phyloP scores from a whole-genome alignment of 2,797 vertebrate genomes.

The Hirundo rustica region DNA sequence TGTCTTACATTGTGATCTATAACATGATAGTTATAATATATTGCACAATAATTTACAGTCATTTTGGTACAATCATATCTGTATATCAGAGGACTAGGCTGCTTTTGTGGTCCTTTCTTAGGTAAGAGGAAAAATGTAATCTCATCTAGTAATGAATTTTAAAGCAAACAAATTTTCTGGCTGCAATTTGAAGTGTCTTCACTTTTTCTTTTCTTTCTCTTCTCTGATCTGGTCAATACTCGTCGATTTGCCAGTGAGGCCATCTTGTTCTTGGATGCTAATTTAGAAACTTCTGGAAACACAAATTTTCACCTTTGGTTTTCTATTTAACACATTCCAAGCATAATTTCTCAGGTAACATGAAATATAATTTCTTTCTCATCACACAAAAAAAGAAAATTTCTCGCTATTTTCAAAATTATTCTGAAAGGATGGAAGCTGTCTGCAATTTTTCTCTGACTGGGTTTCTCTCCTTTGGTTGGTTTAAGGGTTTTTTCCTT shows the following conservation, averaged over 20 bases:
- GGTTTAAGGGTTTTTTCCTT: rapidly evolving
- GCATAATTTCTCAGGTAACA: not conserved
- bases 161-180: not conserved
- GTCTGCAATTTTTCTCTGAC: not conserved
- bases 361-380: not conserved
- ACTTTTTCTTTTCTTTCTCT: not conserved
- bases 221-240: not conserved
- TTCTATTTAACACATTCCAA: not conserved
- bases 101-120: not conserved
- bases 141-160: not conserved
- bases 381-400: not conserved
- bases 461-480: not conserved
- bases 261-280: not conserved
- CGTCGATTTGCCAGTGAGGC: not conserved
- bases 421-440: not conserved
- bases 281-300: slow-evolving; percentile 1
- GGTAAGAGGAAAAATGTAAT: not conserved
- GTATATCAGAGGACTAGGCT: not conserved
- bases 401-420: not conserved
- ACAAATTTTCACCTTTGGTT: not conserved
- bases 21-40: not conserved
- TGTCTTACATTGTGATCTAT: rapidly evolving
- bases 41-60: not conserved
- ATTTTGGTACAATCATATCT: not conserved
- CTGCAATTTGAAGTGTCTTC: not conserved